Evolutionary conservation across 64 coral and sea anemone species (phyloP).

Genomic region (Anthopleura sola): DNA sequence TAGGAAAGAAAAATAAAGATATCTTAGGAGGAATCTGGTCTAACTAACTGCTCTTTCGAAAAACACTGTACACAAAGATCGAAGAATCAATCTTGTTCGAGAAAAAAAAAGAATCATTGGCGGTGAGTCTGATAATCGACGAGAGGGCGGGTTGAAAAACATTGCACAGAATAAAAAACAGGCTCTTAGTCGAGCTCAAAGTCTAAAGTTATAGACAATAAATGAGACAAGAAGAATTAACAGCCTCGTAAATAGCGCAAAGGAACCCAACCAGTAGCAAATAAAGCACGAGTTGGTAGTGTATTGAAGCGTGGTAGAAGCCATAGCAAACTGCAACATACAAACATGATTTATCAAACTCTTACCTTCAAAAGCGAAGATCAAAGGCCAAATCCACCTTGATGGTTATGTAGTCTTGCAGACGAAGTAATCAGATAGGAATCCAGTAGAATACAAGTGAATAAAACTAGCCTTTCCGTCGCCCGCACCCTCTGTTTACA

Average conservation of each 20-base stretch:
- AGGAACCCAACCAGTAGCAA: neutral
- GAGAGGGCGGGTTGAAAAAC: neutral
- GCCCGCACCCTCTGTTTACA: conserved; percentile 29
- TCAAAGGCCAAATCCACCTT: conserved; percentile 1
- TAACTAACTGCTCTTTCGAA: neutral
- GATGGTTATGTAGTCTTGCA: neutral
- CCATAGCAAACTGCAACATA: neutral
- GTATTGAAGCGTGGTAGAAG: neutral
- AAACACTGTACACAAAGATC: neutral
- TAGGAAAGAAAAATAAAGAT: neutral
- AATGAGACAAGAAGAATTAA: neutral
- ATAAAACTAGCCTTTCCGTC: neutral
- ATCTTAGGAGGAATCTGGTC: neutral
- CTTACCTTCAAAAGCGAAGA: conserved; percentile 24
- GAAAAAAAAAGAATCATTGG: conserved; percentile 2
- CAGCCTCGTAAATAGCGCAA: neutral
- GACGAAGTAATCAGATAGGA: neutral
- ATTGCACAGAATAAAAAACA: neutral
- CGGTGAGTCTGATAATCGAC: neutral
- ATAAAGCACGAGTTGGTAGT: neutral
- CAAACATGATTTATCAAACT: neutral
- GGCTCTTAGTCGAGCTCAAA: neutral
- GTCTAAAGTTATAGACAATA: neutral
- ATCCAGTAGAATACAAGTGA: neutral
- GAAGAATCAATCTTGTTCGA: neutral